A percentile compares a stretch with the other conserved stretches of the same genome.
These are phyloP conservation scores for Myxocyprinus asiaticus DNA, from an alignment of 2,113 vertebrate genomes.

Conservation along the genomic window DNA sequence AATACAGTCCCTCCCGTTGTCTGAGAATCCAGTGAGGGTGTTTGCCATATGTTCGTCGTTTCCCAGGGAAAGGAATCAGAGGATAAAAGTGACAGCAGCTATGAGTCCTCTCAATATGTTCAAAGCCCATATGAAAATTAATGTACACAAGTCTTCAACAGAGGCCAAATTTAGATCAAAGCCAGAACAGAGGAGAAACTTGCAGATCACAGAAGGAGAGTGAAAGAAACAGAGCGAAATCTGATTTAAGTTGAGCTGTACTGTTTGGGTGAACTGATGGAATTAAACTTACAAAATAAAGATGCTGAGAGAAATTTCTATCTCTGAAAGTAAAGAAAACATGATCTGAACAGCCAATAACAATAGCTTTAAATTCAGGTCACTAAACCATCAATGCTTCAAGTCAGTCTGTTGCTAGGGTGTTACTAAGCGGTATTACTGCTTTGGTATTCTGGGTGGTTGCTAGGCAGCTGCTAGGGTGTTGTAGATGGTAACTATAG, in stretches of 20 bases:
- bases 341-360: slow-evolving; percentile 10
- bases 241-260: slow-evolving; percentile 45
- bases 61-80: slow-evolving; percentile 83
- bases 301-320: slow-evolving; percentile 23
- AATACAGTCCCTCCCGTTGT: slow-evolving; percentile 88
- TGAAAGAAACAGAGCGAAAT: slow-evolving; percentile 49
- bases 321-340: slow-evolving; percentile 12
- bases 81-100: slow-evolving; percentile 87
- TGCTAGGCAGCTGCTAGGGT: too few relatives aligned
- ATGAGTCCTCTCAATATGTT: slow-evolving; percentile 88
- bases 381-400: too few relatives aligned
- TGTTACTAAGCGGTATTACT: too few relatives aligned
- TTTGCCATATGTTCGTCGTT: slow-evolving; percentile 91
- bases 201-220: slow-evolving; percentile 54
- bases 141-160: slow-evolving; percentile 69
- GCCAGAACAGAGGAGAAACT: slow-evolving; percentile 57
- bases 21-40: slow-evolving; percentile 86
- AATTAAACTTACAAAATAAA: slow-evolving; percentile 42
- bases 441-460: not conserved
- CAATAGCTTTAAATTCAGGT: too few relatives aligned
- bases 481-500: not conserved
- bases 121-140: slow-evolving; percentile 87
- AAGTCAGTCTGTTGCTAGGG: too few relatives aligned
- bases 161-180: slow-evolving; percentile 80
- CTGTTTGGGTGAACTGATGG: slow-evolving; percentile 57